Base-by-base conservation (phyloP, 1,140 invertebrate genomes). In the Cherax quadricarinatus region DNA sequence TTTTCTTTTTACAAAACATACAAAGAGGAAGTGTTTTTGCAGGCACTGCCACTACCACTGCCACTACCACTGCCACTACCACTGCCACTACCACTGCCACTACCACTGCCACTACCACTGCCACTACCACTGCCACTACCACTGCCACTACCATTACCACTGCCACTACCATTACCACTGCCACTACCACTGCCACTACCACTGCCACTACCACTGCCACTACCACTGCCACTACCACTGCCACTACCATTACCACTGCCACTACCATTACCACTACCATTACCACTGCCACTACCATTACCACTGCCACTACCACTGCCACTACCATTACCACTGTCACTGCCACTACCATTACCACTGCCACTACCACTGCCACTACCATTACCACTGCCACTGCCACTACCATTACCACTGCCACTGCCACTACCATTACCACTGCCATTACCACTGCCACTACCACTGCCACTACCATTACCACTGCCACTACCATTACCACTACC, bases 31-130 rank as follows among this genome's bases (percentile, higher is more conserved):
- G 30, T 70, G n/a, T 70, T n/a, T 70, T n/a, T 70, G n/a, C 66
- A 70, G 66, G 66, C n/a, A 70, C 66, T 70, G 66, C 66, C n/a
- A 70, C 66, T 70, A 70, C 62, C 21, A 70, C 62, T 70, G 21
- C 62, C 21, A 70, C 21, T 70, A 70, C 62, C 21, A 70, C 62
- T 70, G 21, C 62, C 21, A 70, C 62, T 70, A 70, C 62, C 21
- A 70, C 62, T 70, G 21, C 62, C 21, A 70, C 62, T 70, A 70
- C 62, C 21, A 12, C 62, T 70, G 21, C 62, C 21, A 70, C 21
- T 70, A 70, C 62, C 21, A 70, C 62, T 70, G 21, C 62, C 21
- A 70, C 62, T 70, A 70, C 62, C 21, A 70, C 62, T 70, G 21
- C 21, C 21, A 70, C 62, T 70, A 70, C 62, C 21, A 70, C 62